phyloP scores from a whole-genome alignment of 1,140 invertebrate genomes.

The Aphaenogaster floridana region DNA sequence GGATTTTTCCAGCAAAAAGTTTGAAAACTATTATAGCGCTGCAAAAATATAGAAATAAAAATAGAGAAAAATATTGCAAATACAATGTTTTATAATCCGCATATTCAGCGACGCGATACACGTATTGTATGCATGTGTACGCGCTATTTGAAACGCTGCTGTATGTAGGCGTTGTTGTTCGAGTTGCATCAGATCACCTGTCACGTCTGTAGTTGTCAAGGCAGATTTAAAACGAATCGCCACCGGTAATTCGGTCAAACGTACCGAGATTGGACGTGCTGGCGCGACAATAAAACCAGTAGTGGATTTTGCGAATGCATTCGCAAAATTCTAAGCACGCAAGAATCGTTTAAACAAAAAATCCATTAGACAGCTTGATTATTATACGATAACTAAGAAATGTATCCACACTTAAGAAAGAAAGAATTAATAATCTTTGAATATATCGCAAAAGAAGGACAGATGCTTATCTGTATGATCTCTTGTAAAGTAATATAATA shows the following conservation, averaged over 20 bases:
- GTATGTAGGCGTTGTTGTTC: constrained; percentile 20
- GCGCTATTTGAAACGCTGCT: constrained; percentile 15
- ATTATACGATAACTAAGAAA: constrained; percentile 8
- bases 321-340: background rate
- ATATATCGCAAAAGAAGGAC: background rate
- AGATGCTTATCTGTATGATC: background rate
- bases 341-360: constrained; percentile 12
- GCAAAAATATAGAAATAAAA: constrained; percentile 10
- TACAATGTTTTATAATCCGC: constrained; percentile 34
- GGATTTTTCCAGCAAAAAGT: background rate
- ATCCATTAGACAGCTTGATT: background rate
- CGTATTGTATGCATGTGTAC: constrained; percentile 5
- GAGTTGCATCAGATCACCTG: constrained; percentile 49
- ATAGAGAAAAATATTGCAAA: constrained; percentile 16
- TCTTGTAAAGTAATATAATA: background rate
- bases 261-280: constrained; percentile 57
- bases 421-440: background rate
- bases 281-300: constrained; percentile 63
- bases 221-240: constrained; percentile 36
- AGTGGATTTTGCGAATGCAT: background rate
- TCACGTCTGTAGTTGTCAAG: constrained; percentile 55
- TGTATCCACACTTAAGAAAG: too few species aligned
- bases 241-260: constrained; percentile 63
- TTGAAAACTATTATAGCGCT: constrained; percentile 3
- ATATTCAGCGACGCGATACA: constrained; percentile 36